phyloP scores from a whole-genome alignment of 2,888 invertebrate genomes.

The Drosophila bunnanda region DNA sequence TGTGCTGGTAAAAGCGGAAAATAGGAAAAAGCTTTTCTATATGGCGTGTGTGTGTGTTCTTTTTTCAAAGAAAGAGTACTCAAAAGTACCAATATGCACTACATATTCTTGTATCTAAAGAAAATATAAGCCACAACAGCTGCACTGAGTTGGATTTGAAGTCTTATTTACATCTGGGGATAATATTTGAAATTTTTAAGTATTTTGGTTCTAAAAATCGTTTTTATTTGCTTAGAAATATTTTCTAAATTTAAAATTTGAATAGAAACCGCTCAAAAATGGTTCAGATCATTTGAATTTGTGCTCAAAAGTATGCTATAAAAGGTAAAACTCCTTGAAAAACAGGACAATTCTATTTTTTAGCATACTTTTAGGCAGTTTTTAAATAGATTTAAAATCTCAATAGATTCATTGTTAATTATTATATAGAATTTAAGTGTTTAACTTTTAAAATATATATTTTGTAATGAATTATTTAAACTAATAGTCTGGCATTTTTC shows the following conservation, averaged over 20 bases:
- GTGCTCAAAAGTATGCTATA: not conserved
- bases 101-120: conserved; percentile 27
- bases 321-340: not conserved
- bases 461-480: not conserved
- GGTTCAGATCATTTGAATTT: not conserved
- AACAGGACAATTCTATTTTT: too few relatives aligned
- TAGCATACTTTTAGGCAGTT: not conserved
- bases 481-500: not conserved
- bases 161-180: not conserved
- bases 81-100: conserved; percentile 10
- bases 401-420: not conserved
- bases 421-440: not conserved
- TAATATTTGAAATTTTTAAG: not conserved
- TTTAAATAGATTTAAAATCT: not conserved
- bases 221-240: not conserved
- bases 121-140: conserved; percentile 7
- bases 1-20: conserved; percentile 30
- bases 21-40: conserved; percentile 15
- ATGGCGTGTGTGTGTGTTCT: not conserved
- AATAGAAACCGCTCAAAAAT: too few relatives aligned
- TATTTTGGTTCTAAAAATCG: not conserved
- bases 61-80: conserved; percentile 16
- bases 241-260: not conserved
- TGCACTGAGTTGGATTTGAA: conserved; percentile 10
- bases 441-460: not conserved